Percentiles rank a stretch among this genome's conserved stretches.
Evolutionary conservation across 2,113 vertebrate species (phyloP).

Genomic region (Grantiella picta): DNA sequence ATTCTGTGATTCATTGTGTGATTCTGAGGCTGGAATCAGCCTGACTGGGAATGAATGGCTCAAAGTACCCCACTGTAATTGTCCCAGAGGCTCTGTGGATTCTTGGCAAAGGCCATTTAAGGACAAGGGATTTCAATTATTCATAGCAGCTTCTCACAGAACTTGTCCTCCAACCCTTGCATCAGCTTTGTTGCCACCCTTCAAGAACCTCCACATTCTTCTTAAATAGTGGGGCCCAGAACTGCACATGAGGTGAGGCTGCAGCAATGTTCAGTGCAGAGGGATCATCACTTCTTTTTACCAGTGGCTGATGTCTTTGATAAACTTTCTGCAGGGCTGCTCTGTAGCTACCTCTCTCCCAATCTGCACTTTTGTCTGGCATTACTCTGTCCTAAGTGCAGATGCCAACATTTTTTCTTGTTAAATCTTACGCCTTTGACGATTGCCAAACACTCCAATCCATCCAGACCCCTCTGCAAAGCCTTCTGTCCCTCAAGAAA

Average conservation of each 20-base stretch:
- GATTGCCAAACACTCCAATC: neutral
- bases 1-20: too few species aligned
- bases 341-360: neutral
- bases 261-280: neutral
- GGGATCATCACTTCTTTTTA: neutral
- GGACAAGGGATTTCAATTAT: neutral
- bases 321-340: neutral
- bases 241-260: neutral
- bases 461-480: neutral
- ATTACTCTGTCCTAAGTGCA: neutral
- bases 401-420: neutral
- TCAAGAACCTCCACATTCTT: neutral
- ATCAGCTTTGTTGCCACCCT: neutral
- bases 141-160: neutral
- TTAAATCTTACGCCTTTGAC: neutral
- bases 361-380: neutral
- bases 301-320: neutral
- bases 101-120: neutral
- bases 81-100: neutral
- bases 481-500: neutral
- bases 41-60: neutral
- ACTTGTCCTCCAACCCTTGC: neutral
- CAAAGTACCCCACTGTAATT: neutral
- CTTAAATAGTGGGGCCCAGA: neutral
- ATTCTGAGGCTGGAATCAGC: neutral